Percentiles rank a stretch among this genome's conserved stretches.
These are phyloP conservation scores for Perca flavescens DNA, from an alignment of 2,113 vertebrate species.

Conservation along the genomic window DNA sequence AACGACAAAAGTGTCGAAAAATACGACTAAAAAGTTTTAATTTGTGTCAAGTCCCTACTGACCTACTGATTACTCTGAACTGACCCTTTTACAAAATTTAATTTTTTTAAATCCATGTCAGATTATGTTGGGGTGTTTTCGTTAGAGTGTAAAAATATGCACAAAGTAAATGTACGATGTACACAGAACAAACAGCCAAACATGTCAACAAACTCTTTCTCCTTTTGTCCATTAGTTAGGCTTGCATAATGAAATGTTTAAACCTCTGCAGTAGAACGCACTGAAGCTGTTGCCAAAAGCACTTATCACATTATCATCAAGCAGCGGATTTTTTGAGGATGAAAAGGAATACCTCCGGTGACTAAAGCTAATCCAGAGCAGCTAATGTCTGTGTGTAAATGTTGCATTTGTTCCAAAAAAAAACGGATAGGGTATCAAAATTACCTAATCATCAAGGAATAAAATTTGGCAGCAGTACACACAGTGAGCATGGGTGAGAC, in stretches of 20 bases:
- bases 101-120: no score
- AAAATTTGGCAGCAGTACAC: slow-evolving; percentile 99
- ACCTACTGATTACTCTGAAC: no score
- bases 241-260: slow-evolving; percentile 8
- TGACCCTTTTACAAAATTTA: no score
- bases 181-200: no score
- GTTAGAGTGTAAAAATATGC: no score
- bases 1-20: no score
- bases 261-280: slow-evolving; percentile 18
- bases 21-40: no score
- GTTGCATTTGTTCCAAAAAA: slow-evolving; percentile 95
- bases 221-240: no score
- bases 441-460: slow-evolving; percentile 99
- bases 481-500: slow-evolving; percentile 98
- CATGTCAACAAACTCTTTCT: no score
- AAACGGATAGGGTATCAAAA: slow-evolving; percentile 92
- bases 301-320: slow-evolving; percentile 36
- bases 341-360: slow-evolving; percentile 58
- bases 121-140: no score
- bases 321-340: slow-evolving; percentile 19
- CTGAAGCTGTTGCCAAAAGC: slow-evolving; percentile 37
- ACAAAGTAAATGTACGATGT: no score
- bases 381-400: slow-evolving; percentile 91
- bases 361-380: slow-evolving; percentile 81
- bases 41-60: no score